Base-by-base conservation (phyloP, 2,888 invertebrate genomes). In the Leptopilina drosophilae region DNA sequence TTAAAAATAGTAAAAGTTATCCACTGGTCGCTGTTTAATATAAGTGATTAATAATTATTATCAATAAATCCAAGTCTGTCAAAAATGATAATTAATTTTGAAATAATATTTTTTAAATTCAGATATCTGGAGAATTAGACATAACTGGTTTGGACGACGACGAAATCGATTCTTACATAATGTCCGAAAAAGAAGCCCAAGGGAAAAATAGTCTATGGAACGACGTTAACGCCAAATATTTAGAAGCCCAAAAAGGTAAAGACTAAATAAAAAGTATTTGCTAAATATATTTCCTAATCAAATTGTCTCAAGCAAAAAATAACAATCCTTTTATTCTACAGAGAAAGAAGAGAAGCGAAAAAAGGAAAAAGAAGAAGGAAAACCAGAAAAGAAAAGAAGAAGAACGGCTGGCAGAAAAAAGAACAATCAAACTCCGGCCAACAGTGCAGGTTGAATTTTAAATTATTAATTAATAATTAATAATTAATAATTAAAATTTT, bases 191-290 rank as follows among this genome's bases (percentile, higher is more conserved):
- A 76, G 99, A 99, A 92, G 95, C 96, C 0, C 92, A 94, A 76
- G 94, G 95, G 79, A 99, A 99, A 92, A 95, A 96, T 14, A 93
- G 93, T 78, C 92, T 98, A 87, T 99, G 99, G 99, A 95, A 96
- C 88, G 94, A 95, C 88, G 93, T 97, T 1, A 98, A 99, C 91
- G 97, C 96, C 0, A 95, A 95, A 12, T 99, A 97, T 91, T 93
- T 99, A 79, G 94, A 95, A 87, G 96, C 96, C 86, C 95, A 97
- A 91, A 96, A 96, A 93, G 93, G 95, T 95, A 90, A 92, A 78
- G 64, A 76, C 66, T 40, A 66, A 11, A 75, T 9, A n/a, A 56
- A n/a, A 6, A n/a, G 15, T n/a, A 9, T 62, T 59, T 73, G 62
- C 1, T 56, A 26, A 15, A 15, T 26, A n/a, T 40, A 14, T n/a